Evolutionary conservation across 2,888 invertebrate species (phyloP).

Genomic region (Mellilla xanthometata): DNA sequence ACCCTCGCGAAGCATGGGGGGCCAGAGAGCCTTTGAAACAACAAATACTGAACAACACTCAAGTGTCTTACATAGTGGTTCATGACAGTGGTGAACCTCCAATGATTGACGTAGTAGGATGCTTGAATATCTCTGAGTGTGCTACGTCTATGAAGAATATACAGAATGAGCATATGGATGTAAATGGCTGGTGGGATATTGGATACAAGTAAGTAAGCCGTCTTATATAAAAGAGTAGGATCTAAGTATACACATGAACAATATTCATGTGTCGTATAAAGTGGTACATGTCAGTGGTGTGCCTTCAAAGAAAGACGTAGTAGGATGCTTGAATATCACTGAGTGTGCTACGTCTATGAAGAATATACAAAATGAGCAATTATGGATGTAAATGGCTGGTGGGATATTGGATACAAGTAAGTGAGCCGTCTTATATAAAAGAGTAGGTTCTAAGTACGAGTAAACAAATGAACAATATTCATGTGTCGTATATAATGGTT

Average conservation of each 20-base stretch:
- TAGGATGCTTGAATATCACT: not conserved
- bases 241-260: no score
- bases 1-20: not conserved
- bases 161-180: not conserved
- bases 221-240: no score
- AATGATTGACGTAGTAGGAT: not conserved
- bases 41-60: not conserved
- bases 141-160: not conserved
- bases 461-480: no score
- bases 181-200: not conserved
- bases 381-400: not conserved
- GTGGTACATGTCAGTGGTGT: constrained; percentile 1
- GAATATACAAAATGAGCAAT: not conserved
- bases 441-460: no score
- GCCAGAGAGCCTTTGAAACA: not conserved
- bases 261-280: not conserved
- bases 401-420: not conserved
- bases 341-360: not conserved
- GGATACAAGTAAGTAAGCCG: not conserved
- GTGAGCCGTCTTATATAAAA: not conserved
- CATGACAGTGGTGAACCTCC: not conserved
- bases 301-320: not conserved
- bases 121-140: not conserved
- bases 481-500: not conserved
- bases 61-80: not conserved